phyloP scores from a whole-genome alignment of 2,888 invertebrate genomes.

The Caenorhabditis sp. region DNA sequence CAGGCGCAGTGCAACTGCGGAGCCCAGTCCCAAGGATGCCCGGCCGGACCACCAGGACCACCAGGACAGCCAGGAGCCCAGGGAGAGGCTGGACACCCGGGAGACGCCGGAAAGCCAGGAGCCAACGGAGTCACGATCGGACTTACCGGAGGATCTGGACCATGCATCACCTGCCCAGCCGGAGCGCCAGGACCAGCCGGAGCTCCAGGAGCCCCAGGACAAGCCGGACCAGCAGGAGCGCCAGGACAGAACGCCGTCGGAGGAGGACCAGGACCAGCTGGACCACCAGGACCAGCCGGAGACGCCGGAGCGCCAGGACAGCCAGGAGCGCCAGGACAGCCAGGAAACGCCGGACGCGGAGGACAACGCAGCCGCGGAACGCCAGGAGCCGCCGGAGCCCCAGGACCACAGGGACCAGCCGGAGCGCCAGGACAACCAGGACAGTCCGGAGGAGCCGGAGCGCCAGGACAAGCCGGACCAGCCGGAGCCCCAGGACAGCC shows the following conservation, averaged over 20 bases:
- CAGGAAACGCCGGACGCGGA: slow-evolving; percentile 49
- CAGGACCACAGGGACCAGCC: slow-evolving; percentile 61
- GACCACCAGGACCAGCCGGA: slow-evolving; percentile 65
- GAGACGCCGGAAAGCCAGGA: slow-evolving; percentile 54
- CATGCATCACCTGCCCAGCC: slow-evolving; percentile 55
- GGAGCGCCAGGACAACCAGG: slow-evolving; percentile 63
- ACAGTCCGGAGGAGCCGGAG: slow-evolving; percentile 52
- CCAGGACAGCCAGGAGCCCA: slow-evolving; percentile 62
- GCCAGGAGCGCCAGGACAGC: slow-evolving; percentile 51
- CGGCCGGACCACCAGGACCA: slow-evolving; percentile 65
- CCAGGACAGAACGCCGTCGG: slow-evolving; percentile 57
- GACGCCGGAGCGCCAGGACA: slow-evolving; percentile 62
- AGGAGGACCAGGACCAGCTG: slow-evolving; percentile 58
- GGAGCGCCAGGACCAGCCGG: slow-evolving; percentile 60
- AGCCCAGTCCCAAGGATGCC: slow-evolving; percentile 53
- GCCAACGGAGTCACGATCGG: slow-evolving; percentile 63
- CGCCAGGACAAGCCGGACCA: slow-evolving; percentile 51
- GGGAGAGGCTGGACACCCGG: slow-evolving; percentile 60
- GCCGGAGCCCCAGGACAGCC: slow-evolving; percentile 56
- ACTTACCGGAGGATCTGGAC: slow-evolving; percentile 60
- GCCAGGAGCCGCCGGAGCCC: slow-evolving; percentile 58
- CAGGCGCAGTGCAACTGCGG: slow-evolving; percentile 65
- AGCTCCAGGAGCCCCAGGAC: slow-evolving; percentile 56
- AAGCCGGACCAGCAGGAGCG: slow-evolving; percentile 61
- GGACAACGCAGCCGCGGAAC: slow-evolving; percentile 55